Evolutionary conservation across 2,797 vertebrate genomes (phyloP).

Genomic region (Sardinella longiceps): DNA sequence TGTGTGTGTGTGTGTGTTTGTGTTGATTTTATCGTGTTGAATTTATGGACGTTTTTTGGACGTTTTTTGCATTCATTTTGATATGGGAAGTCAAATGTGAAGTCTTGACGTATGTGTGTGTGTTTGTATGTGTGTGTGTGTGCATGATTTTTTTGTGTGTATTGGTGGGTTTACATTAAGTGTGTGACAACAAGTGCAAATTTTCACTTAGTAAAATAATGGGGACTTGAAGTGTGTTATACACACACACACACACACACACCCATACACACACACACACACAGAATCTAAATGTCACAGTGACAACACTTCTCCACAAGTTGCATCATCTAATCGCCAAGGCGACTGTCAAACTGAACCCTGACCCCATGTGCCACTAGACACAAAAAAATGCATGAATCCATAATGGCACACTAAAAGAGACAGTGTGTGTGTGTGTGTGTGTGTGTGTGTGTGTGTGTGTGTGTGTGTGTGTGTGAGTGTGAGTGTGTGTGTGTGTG

Average conservation of each 20-base stretch:
- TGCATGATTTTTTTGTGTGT: conserved; percentile 7
- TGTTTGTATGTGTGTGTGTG: conserved; percentile 33
- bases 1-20: too few relatives aligned
- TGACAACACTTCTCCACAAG: not conserved
- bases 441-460: conserved; percentile 9
- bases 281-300: not conserved
- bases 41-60: too few relatives aligned
- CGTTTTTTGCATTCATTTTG: too few relatives aligned
- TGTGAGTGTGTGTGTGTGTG: not conserved
- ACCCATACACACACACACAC: not conserved
- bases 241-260: not conserved
- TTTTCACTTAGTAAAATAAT: not conserved
- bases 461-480: not conserved
- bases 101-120: conserved; percentile 19
- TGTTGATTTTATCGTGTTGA: too few relatives aligned
- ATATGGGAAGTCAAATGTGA: too few relatives aligned
- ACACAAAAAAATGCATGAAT: not conserved
- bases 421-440: not conserved
- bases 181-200: not conserved
- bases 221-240: not conserved
- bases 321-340: not conserved
- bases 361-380: not conserved
- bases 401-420: not conserved
- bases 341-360: not conserved
- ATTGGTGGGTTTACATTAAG: conserved; percentile 9